Evolutionary conservation across 2,113 vertebrate species (phyloP).

Genomic region (Microcebus murinus): DNA sequence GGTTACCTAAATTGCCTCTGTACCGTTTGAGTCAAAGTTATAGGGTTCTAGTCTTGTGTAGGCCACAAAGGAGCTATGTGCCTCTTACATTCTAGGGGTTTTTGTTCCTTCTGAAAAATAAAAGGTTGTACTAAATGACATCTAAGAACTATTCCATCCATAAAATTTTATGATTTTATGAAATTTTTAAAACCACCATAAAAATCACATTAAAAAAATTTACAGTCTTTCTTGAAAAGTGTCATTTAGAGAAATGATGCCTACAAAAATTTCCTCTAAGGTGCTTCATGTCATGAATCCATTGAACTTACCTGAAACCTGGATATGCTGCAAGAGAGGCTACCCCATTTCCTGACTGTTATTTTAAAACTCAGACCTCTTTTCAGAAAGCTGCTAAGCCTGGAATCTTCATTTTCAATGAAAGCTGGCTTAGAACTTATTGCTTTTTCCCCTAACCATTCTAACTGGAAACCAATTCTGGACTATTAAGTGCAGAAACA

Average conservation of each 20-base stretch:
- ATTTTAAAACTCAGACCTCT: conserved; percentile 54
- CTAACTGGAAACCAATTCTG: conserved; percentile 61
- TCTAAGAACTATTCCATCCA: conserved; percentile 32
- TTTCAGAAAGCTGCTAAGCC: conserved; percentile 45
- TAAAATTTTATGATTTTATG: conserved; percentile 47
- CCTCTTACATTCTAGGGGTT: neutral
- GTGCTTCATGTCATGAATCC: neutral
- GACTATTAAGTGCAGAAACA: conserved; percentile 40
- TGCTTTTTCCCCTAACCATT: neutral
- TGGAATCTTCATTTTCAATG: conserved; percentile 62
- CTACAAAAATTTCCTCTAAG: neutral
- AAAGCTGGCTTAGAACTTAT: conserved; percentile 18
- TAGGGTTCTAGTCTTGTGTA: neutral
- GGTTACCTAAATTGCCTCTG: too few relatives aligned
- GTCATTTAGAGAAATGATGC: conserved; percentile 31
- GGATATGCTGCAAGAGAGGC: neutral
- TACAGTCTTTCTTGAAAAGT: conserved; percentile 6
- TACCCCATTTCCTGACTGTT: neutral
- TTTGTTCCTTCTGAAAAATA: neutral
- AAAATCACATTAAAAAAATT: conserved; percentile 45
- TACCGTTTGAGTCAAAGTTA: too few relatives aligned
- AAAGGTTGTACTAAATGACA: neutral
- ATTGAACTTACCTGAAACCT: neutral
- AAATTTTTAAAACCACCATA: conserved; percentile 21
- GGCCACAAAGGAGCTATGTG: neutral